Evolutionary conservation across 2,113 vertebrate genomes (phyloP), one percentile per base, ranked within the genome.

Genomic region (Neomonachus schauinslandi): DNA sequence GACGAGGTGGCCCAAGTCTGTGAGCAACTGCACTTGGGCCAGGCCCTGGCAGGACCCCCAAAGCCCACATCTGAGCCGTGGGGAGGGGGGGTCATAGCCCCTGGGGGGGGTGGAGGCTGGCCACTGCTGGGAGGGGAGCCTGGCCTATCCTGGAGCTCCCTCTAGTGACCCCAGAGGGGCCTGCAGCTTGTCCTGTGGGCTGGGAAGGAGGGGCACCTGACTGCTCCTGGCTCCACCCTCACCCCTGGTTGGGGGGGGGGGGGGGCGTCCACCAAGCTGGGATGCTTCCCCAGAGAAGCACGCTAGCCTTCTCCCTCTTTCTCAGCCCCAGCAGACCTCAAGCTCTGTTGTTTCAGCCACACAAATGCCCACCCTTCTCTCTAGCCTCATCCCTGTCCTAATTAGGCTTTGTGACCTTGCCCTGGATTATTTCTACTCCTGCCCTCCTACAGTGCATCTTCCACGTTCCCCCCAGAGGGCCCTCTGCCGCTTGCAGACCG

Each of bases 131-230:
- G 42, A 89, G 18, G 21, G 49, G 24, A 28, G 80, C 11, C 94
- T 92, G 53, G 21, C 89, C 95, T 97, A 39, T 96, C 97, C 85
- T 98, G 92, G 97, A 39, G 88, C 97, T 16, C 94, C 97, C 98
- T 95, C 98, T 97, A 90, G 95, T 72, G 97, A 39, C 51, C 0
- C 0, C 3, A 42, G 8, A 13, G 69, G 65, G 65, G 12, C 46
- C 90, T 77, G 76, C 92, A 92, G 42, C 33, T 36, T 16, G 16
- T 83, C 59, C 49, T 86, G 94, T 0, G 10, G 18, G 28, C 3
- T 1, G 2, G 2, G 7, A 46, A 46, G 9, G 42, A 22, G 53
- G 0, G 39, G 16, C 46, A 46, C 46, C 55, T 2, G 26, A 26
- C 19, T 33, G 42, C 9, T 11, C 4, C 49, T 3, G 24, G 7